Base-by-base conservation (phyloP, 2,113 vertebrate species). In the Siniperca knerii region DNA sequence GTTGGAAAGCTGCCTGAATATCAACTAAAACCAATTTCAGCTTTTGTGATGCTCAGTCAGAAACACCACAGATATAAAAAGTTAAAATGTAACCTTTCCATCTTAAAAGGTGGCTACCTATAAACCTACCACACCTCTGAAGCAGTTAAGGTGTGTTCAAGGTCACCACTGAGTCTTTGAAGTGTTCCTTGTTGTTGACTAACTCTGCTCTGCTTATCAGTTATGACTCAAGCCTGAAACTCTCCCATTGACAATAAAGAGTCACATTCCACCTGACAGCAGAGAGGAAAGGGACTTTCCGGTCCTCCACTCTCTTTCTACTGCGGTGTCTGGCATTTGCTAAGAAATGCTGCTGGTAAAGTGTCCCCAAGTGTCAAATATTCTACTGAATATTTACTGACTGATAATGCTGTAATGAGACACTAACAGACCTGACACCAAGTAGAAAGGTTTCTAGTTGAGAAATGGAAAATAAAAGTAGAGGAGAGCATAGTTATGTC, bases 211-310 rank as follows among this genome's bases (percentile, higher is more conserved):
- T 23, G 21, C 84, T 89, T 92, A 95, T 94, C 92, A 79, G 85
- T 13, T 6, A 64, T 87, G 90, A 91, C 81, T 90, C 74, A 87
- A 25, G 64, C 67, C 82, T 25, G 50, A 82, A 87, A 83, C 73
- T 37, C 57, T 77, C 42, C 73, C 67, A 16, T 76, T 20, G 82
- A 85, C 83, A 89, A 84, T 73, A 61, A 90, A 83, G 75, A 58
- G 61, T 73, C 82, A 81, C 89, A 92, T 94, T 92, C 85, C 92
- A 86, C 91, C 93, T 92, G 91, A 83, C 82, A 87, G 79, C 82
- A 77, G 64, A 82, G 46, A 76, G 82, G 81, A 87, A 82, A 73
- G 92, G 93, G 92, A 91, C 92, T 94, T 95, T 91, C 92, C 92
- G 72, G 42, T 78, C 48, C 70, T 71, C 81, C 88, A 80, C 86